Percentiles rank a stretch among this genome's conserved stretches.
Conservation (phyloP, 2,888 invertebrate species). For the Watsonalla binaria region DNA sequence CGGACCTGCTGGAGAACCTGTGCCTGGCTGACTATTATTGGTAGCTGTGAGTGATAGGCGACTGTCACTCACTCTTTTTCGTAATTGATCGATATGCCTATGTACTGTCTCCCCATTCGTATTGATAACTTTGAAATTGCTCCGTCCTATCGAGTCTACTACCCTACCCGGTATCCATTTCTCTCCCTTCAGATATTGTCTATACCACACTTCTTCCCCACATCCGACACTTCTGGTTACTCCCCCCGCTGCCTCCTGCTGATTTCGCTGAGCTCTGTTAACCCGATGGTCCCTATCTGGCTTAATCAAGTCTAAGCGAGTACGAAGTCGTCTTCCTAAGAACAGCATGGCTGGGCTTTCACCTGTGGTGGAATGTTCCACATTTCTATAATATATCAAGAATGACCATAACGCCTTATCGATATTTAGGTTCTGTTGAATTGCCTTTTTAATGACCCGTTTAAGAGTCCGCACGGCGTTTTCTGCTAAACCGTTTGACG, state of each 20-base stretch:
- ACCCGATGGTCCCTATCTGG: constrained; percentile 4
- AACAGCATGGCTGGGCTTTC: constrained; percentile 12
- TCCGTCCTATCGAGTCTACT: not conserved
- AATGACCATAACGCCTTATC: constrained; percentile 7
- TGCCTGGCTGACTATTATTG: too few relatives aligned
- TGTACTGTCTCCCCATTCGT: not conserved
- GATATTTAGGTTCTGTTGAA: constrained; percentile 5
- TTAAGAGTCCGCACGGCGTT: constrained; percentile 14
- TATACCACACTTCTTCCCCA: not conserved
- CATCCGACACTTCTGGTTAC: not conserved
- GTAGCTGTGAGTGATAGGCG: too few relatives aligned
- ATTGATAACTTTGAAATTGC: not conserved
- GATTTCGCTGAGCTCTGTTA: not conserved
- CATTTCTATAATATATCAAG: constrained; percentile 13
- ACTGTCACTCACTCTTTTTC: not conserved
- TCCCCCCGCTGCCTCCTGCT: not conserved
- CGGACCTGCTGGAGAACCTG: not conserved
- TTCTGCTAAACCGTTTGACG: constrained; percentile 18
- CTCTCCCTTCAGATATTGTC: not conserved
- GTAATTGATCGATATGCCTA: not conserved
- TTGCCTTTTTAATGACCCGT: constrained; percentile 14
- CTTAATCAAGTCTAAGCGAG: constrained; percentile 7
- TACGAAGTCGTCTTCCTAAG: constrained; percentile 9
- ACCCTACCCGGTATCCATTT: not conserved
- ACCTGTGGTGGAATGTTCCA: constrained; percentile 13